Base-by-base conservation (phyloP, 2,113 vertebrate species). In the Tinamus guttatus region DNA sequence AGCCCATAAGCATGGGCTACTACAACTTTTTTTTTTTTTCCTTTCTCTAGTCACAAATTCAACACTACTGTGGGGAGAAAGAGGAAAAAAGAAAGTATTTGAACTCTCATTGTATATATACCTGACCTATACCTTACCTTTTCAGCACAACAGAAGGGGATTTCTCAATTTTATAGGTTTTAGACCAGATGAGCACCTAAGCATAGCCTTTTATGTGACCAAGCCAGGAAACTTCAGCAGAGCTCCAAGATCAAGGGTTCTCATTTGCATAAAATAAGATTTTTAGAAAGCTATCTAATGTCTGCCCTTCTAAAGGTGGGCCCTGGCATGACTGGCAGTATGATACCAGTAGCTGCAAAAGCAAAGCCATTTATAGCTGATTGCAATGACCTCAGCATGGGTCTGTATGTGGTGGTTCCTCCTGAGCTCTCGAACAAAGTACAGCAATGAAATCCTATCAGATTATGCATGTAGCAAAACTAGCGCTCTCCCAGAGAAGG, bases 381-480 rank as follows among this genome's bases (percentile, higher is more conserved):
- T 91, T 97, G 98, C 96, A 98, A 96, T 17, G 97, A 98, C 20
- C 94, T 98, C 91, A 97, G 97, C 49, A 96, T 97, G 97, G 98
- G 97, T 47, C 93, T 96, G 28, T 97, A 70, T 67, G 97, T 97
- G 97, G 98, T 98, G 93, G 96, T 97, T 47, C 97, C 98, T 43
- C 98, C 97, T 76, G 98, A 98, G 93, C 96, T 98, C 60, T 98
- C 96, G 89, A 92, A 90, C 91, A 98, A 98, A 97, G 97, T 98
- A 34, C 60, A 73, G 95, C 59, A 15, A 15, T 5, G 51, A 34
- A 34, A 63, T 16, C 15, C 5, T 27, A 45, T 43, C 20, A 7
- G n/a, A 41, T 2, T 13, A 19, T 47, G 25, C 27, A 30, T 8
- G 19, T 0, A 52, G 41, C 30, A 70, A 20, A 75, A 54, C 32